Evolutionary conservation across 2,888 invertebrate genomes (phyloP).

Genomic region (Dasypolia templi): DNA sequence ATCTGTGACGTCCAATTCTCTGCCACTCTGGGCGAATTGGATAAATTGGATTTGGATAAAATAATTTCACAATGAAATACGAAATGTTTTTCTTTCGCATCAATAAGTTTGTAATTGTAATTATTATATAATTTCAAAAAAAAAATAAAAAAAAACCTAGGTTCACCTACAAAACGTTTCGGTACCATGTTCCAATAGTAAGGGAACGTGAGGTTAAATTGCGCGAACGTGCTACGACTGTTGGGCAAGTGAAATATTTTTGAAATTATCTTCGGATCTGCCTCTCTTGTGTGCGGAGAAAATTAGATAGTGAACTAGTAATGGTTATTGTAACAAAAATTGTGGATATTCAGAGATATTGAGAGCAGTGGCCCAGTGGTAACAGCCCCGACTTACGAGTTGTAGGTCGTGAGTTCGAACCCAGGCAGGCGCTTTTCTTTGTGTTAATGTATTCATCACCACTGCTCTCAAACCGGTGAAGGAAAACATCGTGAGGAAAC

Average conservation of each 20-base stretch:
- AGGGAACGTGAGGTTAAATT: constrained; percentile 46
- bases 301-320: constrained; percentile 12
- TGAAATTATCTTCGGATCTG: constrained; percentile 36
- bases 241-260: constrained; percentile 38
- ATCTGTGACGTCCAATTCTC: neutral
- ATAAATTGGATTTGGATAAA: too few relatives aligned
- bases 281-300: neutral
- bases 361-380: too few relatives aligned
- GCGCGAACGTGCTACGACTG: constrained; percentile 44
- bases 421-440: too few relatives aligned
- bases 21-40: neutral
- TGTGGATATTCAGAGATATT: too few relatives aligned
- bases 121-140: constrained; percentile 3
- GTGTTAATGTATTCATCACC: too few relatives aligned
- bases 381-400: too few relatives aligned
- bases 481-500: too few relatives aligned
- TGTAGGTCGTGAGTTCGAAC: too few relatives aligned
- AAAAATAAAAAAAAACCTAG: constrained; percentile 24
- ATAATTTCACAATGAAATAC: neutral
- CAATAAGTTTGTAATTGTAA: neutral
- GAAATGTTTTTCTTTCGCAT: neutral
- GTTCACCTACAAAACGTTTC: constrained; percentile 19
- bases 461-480: too few relatives aligned
- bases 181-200: constrained; percentile 45
- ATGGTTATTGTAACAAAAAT: neutral